Evolutionary conservation across 2,113 vertebrate genomes (phyloP).

Genomic region (Xiphorhynchus elegans): DNA sequence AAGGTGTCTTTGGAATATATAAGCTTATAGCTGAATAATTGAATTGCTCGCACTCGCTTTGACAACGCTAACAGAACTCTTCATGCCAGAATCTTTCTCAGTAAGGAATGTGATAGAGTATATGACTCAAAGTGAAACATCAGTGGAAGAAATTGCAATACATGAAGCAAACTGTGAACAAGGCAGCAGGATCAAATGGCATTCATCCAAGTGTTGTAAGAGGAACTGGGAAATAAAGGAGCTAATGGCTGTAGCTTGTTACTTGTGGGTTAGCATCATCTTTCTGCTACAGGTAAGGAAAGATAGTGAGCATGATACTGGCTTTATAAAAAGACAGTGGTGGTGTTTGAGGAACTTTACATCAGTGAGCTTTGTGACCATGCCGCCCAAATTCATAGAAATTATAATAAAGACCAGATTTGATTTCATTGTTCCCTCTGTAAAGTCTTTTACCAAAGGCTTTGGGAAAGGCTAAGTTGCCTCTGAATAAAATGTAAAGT

Average conservation of each 20-base stretch:
- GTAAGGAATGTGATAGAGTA: neutral
- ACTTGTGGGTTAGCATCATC: neutral
- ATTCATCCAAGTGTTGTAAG: neutral
- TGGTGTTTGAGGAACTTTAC: neutral
- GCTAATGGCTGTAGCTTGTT: neutral
- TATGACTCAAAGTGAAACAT: neutral
- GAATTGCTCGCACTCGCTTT: neutral
- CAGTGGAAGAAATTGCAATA: neutral
- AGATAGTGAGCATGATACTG: neutral
- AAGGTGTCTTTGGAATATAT: neutral
- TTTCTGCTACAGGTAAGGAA: neutral
- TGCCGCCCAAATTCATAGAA: neutral
- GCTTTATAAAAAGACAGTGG: neutral
- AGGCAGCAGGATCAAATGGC: neutral
- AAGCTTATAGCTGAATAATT: neutral
- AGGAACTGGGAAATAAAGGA: neutral
- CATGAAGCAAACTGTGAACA: neutral
- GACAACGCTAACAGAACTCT: neutral
- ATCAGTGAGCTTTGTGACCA: neutral
- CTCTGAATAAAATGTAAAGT: neutral
- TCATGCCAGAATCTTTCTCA: neutral
- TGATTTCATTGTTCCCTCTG: neutral
- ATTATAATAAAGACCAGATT: neutral
- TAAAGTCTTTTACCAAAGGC: neutral
- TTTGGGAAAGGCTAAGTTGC: neutral